Percentiles rank a stretch among this genome's conserved stretches.
phyloP scores from a whole-genome alignment of 2,797 vertebrate species.

The Peromyscus aztecus region DNA sequence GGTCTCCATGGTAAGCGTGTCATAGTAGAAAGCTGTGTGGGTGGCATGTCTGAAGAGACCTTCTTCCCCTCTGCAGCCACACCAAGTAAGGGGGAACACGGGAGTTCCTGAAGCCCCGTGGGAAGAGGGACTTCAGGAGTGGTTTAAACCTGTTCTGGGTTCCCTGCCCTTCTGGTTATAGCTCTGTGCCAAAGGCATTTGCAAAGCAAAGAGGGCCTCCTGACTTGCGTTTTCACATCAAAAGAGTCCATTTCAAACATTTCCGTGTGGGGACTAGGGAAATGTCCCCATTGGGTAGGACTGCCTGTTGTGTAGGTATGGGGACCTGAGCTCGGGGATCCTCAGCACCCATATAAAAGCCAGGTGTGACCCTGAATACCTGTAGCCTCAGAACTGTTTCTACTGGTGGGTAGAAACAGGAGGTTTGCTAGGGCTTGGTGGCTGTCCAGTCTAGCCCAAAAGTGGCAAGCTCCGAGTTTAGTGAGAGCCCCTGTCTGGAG shows the following conservation, averaged over 20 bases:
- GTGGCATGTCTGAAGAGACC: neutral
- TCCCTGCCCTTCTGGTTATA: neutral
- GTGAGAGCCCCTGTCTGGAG: neutral
- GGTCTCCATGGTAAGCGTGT: neutral
- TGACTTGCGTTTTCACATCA: slow-evolving; percentile 16
- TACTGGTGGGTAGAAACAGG: neutral
- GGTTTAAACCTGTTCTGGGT: neutral
- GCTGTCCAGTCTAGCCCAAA: neutral
- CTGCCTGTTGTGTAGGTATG: neutral
- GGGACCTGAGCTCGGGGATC: neutral
- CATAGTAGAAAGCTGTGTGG: neutral
- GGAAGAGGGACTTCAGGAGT: neutral
- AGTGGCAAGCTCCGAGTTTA: neutral
- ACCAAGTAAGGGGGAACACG: neutral
- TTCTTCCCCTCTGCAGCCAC: neutral
- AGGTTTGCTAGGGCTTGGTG: neutral
- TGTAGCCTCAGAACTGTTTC: neutral
- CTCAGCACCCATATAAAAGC: neutral
- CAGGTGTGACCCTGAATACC: neutral
- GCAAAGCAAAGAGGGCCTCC: neutral
- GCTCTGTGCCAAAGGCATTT: neutral
- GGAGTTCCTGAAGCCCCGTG: neutral
- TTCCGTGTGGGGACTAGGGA: neutral
- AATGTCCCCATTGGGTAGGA: neutral
- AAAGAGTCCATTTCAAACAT: neutral